phyloP scores from a whole-genome alignment of 2,113 vertebrate genomes.

The Misgurnus anguillicaudatus region DNA sequence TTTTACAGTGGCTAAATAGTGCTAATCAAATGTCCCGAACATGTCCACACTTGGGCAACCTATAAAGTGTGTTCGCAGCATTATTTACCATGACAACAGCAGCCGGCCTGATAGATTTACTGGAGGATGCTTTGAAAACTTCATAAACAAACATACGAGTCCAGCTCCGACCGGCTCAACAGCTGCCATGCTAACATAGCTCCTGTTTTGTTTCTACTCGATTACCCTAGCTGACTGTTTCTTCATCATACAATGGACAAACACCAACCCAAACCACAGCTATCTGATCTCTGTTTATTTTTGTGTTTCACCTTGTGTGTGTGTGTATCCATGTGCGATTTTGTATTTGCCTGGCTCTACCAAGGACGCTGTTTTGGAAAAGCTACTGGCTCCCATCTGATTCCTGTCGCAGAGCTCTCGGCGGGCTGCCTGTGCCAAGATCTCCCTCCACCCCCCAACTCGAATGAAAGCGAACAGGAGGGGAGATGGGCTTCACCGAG shows the following conservation, averaged over 20 bases:
- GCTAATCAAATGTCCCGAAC: background rate
- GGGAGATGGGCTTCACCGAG: background rate
- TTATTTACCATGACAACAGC: constrained; percentile 60
- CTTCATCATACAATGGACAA: background rate
- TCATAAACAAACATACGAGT: background rate
- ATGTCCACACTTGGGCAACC: background rate
- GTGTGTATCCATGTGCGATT: background rate
- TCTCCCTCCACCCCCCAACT: background rate
- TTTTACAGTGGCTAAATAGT: background rate
- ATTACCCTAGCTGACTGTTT: constrained; percentile 12
- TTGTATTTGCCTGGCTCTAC: constrained; percentile 35
- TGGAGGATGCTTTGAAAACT: background rate
- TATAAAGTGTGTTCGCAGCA: constrained; percentile 63
- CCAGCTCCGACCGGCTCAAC: background rate
- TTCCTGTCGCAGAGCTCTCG: background rate
- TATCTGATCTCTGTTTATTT: constrained; percentile 8
- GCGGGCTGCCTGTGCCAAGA: background rate
- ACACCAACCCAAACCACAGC: background rate
- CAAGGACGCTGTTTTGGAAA: constrained; percentile 31
- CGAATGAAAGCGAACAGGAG: constrained; percentile 18
- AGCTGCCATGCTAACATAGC: constrained; percentile 3
- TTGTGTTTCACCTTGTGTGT: background rate
- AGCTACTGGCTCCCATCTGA: constrained; percentile 5
- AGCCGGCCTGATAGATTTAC: background rate
- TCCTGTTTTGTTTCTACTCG: constrained; percentile 24